Base-by-base conservation (phyloP, 2,888 invertebrate species). In the Junonia oenone region DNA sequence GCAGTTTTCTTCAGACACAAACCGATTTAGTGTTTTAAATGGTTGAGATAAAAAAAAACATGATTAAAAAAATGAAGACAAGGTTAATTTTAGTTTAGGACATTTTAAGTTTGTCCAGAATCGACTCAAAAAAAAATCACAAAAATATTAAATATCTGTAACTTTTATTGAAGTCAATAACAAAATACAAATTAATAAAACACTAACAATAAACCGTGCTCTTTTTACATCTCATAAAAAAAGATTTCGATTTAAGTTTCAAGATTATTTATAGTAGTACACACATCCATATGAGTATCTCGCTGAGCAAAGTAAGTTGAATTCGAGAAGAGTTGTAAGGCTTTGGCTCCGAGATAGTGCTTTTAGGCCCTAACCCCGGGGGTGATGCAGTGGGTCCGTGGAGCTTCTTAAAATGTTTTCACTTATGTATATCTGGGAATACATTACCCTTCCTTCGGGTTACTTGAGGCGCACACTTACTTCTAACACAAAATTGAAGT, bases 291-390 rank as follows among this genome's bases (percentile, higher is more conserved):
- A 73, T 79, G 82, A 79, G 83, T 76, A 83, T 79, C 83, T 85
- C 75, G 77, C 75, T 76, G 83, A 85, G 87, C 76, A 86, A 89
- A 90, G 88, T 89, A 89, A 90, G 85, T 89, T 83, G 90, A 88
- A 90, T 90, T 90, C 84, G 87, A 88, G 90, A 87, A 86, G 90
- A 90, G 88, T 89, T 90, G 89, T 89, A 88, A 86, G 85, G 89
- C 90, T 89, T 89, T 88, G 88, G 85, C 87, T 88, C 75, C 69
- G 85, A 86, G 90, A 90, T 90, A 90, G 90, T 90, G 90, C 90
- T 91, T 90, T 91, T 90, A 91, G 90, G 90, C 88, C 86, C 85
- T 88, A 88, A 87, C 89, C 90, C 90, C 90, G 78, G 79, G 88
- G 90, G 90, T 88, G 87, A 82, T 84, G 86, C 88, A 87, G 86